Conservation (phyloP, 2,888 invertebrate genomes). For the Lamellibrachia satsuma region DNA sequence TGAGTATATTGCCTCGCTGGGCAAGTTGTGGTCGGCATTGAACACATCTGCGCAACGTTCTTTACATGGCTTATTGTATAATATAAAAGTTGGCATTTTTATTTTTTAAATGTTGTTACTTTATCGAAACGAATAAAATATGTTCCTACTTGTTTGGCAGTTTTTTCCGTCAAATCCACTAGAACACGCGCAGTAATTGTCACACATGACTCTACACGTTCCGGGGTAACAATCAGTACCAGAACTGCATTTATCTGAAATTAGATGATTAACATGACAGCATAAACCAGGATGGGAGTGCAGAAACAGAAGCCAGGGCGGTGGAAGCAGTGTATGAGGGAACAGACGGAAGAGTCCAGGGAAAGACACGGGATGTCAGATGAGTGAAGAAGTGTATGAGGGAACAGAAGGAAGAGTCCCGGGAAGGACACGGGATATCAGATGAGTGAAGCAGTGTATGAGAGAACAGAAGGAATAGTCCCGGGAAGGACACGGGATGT, state of each 20-base stretch:
- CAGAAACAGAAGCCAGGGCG: too few relatives aligned
- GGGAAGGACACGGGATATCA: too few relatives aligned
- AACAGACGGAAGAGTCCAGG: neutral
- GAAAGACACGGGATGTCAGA: too few relatives aligned
- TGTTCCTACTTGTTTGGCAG: neutral
- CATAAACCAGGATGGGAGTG: neutral
- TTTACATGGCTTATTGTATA: neutral
- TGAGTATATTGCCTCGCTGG: too few relatives aligned
- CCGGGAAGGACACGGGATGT: too few relatives aligned
- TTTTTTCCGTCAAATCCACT: constrained; percentile 11
- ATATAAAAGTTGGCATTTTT: too few relatives aligned
- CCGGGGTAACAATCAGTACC: neutral
- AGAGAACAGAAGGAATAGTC: too few relatives aligned
- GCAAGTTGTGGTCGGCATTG: too few relatives aligned
- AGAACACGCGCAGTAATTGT: neutral
- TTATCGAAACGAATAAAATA: too few relatives aligned
- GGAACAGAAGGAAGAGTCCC: too few relatives aligned
- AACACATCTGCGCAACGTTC: neutral
- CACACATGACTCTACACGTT: neutral
- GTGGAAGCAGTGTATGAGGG: neutral
- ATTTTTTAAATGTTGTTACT: neutral
- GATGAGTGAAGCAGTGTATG: too few relatives aligned
- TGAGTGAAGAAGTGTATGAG: too few relatives aligned
- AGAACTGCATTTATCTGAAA: neutral
- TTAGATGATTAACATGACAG: neutral